Percentiles rank a stretch among this genome's conserved stretches.
phyloP scores from a whole-genome alignment of 2,888 invertebrate genomes.

The Cancer borealis region DNA sequence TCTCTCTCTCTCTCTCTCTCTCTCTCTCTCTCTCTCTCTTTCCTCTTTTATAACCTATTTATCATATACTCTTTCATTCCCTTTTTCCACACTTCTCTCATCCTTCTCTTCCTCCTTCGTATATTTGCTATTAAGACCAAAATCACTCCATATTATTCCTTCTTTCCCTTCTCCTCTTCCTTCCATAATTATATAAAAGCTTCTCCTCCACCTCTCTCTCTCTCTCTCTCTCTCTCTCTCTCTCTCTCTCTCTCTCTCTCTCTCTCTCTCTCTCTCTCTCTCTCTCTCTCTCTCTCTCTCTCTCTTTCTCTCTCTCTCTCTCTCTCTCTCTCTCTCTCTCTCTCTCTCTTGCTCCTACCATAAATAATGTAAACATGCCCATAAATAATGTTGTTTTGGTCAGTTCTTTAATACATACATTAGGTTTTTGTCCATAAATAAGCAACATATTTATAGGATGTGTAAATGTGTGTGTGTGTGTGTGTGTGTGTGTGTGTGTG shows the following conservation, averaged over 20 bases:
- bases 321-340: not conserved
- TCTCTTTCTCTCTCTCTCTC: too few species aligned
- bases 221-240: not conserved
- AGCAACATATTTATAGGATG: not conserved
- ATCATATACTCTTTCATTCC: too few species aligned
- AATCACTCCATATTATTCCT: not conserved
- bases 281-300: not conserved
- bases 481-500: slow-evolving; percentile 20
- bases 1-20: too few species aligned
- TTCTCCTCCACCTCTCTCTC: not conserved
- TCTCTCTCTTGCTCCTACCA: too few species aligned
- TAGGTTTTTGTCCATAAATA: not conserved
- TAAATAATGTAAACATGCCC: not conserved
- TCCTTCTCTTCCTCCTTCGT: not conserved
- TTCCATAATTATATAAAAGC: not conserved
- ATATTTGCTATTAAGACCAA: not conserved
- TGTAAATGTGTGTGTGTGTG: not conserved
- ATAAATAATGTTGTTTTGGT: not conserved
- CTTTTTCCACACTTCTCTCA: too few species aligned
- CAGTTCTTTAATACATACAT: not conserved
- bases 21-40: too few species aligned
- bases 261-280: not conserved
- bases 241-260: too few species aligned
- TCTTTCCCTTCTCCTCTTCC: not conserved
- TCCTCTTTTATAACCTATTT: too few species aligned